Base-by-base conservation (phyloP, 2,797 vertebrate species). In the Pogoniulus pusillus region DNA sequence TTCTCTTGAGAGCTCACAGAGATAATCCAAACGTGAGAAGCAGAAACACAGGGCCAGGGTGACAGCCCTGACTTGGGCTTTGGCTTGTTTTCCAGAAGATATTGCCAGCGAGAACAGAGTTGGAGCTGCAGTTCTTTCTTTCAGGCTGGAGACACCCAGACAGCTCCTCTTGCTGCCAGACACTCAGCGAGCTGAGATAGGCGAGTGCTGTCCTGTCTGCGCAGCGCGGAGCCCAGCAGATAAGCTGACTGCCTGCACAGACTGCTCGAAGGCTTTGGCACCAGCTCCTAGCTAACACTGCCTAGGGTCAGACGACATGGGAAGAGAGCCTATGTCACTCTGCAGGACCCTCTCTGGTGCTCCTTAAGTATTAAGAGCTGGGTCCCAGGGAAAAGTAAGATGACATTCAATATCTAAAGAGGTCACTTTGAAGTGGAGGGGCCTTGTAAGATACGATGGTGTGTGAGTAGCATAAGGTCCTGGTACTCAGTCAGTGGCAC, bases 101-200 rank as follows among this genome's bases (percentile, higher is more conserved):
- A 80, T 4, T 16, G 12, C 69, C 83, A 72, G 43, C 74, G 77
- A 85, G 85, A 93, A 85, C 59, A 57, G 87, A 53, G 55, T 1
- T 77, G 85, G 91, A 70, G 75, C 71, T 74, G 63, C 74, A 16
- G 58, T 78, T 73, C 85, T 60, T 64, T 45, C 55, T 62, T 37
- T 47, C 41, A 55, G 0, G 4, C 75, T 77, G 86, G 60, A 85
- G 69, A 60, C 70, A 69, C 60, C 0, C 4, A 82, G 81, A 69
- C 69, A 91, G 85, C 82, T 45, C 17, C 78, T 45, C 85, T 79
- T 82, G 89, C 77, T 92, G 92, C 58, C 92, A 95, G 88, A 69
- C 85, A 41, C 58, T 29, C 62, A 65, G 71, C 71, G 23, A 86
- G 87, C 80, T 22, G 62, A 65, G 92, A 55, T 5, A 69, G 92